These are phyloP conservation scores for Haliaeetus leucogaster DNA, from an alignment of 2,113 vertebrate genomes.

Conservation along the genomic window DNA sequence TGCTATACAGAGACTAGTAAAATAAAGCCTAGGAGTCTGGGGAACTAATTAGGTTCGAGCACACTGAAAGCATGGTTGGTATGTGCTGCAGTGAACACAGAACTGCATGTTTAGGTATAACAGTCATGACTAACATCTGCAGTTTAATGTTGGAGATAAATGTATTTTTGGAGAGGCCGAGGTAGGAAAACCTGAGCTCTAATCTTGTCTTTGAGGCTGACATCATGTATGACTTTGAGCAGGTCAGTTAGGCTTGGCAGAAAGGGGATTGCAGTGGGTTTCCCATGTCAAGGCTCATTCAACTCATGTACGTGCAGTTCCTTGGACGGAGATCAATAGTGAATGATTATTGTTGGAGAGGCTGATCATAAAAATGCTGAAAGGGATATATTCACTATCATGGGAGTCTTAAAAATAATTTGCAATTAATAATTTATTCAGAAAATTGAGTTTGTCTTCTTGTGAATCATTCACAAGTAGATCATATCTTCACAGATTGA, in stretches of 20 bases:
- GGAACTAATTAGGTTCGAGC: conserved; percentile 66
- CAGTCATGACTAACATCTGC: not conserved
- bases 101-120: not conserved
- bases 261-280: not conserved
- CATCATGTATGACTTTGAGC: not conserved
- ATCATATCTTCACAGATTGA: not conserved
- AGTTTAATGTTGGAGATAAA: not conserved
- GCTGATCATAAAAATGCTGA: not conserved
- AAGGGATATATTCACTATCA: not conserved
- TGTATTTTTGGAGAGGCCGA: not conserved
- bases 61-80: not conserved
- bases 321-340: not conserved
- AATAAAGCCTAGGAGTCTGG: conserved; percentile 36
- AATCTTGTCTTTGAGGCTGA: not conserved
- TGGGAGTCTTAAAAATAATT: not conserved
- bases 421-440: not conserved
- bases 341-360: not conserved
- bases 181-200: not conserved
- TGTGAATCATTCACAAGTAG: not conserved
- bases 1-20: conserved; percentile 6
- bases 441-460: not conserved
- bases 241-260: not conserved
- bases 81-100: not conserved
- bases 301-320: not conserved
- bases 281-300: not conserved